Evolutionary conservation across 2,888 invertebrate genomes (phyloP), one percentile per base, ranked within the genome.

Genomic region (Hoplodrina blanda): DNA sequence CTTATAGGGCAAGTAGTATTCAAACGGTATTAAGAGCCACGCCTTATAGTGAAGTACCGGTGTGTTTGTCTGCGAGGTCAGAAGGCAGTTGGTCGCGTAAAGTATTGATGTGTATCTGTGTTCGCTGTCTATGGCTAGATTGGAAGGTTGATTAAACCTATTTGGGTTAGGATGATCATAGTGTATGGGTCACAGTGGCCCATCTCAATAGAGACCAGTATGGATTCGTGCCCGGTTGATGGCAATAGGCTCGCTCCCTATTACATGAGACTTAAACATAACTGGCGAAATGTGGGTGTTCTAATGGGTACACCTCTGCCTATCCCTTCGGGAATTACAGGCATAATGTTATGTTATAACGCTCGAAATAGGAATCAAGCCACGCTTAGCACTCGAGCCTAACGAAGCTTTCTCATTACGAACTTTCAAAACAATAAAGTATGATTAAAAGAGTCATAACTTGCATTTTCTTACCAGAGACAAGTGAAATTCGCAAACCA

Each of bases 401-500:
- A 41, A 8, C 37, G 2, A 5, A 37, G 25, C 37, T 15, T 44
- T 2, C 15, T 44, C 0, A 1, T 5, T 44, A 15, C 1, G 4
- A 37, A 8, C n/a, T 8, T 8, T 15, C 25, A 15, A 4, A 46
- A 46, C 46, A 46, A 17, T 46, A 46, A 10, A 41, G 0, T 2
- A 4, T 52, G 8, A 53, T 33, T 46, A 67, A 13, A 53, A 54
- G 2, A 68, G 7, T 68, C 69, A 37, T 10, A 44, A 20, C 20
- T 13, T 1, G 30, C 15, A 62, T 20, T 44, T 63, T 46, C 15
- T 7, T 67, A 20, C 20, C 62, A 70, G 52, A 56, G 63, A n/a
- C 37, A 75, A 73, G 70, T 49, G 78, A 82, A 82, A 79, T 76
- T 66, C 41, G 67, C 61, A 63, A 62, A 61, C 52, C 8, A 46